Percentiles rank a stretch among this genome's conserved stretches.
phyloP scores from a whole-genome alignment of 2,888 invertebrate genomes.

The Thereva unica region DNA sequence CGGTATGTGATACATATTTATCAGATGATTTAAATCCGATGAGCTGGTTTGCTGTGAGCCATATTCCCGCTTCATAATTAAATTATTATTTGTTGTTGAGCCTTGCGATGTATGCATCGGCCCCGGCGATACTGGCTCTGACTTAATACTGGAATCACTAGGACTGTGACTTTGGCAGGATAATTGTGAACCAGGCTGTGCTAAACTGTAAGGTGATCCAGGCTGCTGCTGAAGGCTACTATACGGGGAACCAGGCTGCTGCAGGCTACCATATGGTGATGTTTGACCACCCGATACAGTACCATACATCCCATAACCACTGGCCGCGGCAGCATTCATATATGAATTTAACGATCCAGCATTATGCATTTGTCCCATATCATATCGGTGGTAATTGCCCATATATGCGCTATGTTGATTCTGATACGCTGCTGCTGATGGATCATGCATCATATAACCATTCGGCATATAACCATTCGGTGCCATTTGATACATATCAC shows the following conservation, averaged over 20 bases:
- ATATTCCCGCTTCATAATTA: conserved; percentile 74
- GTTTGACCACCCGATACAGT: conserved; percentile 69
- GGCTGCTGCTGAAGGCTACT: conserved; percentile 59
- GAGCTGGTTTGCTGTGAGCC: conserved; percentile 56
- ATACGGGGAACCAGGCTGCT: conserved; percentile 71
- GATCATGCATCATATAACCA: conserved; percentile 90
- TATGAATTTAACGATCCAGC: conserved; percentile 66
- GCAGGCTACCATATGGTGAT: conserved; percentile 74
- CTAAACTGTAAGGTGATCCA: conserved; percentile 66
- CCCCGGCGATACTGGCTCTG: conserved; percentile 83
- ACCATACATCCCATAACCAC: conserved; percentile 75
- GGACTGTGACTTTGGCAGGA: conserved; percentile 78
- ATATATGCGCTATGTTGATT: conserved; percentile 75
- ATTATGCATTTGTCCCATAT: conserved; percentile 85
- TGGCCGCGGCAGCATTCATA: conserved; percentile 67
- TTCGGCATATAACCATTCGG: conserved; percentile 96
- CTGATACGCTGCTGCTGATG: conserved; percentile 69
- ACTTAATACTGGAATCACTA: conserved; percentile 85
- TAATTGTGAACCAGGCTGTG: conserved; percentile 67
- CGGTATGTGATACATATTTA: conserved; percentile 70
- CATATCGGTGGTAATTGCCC: conserved; percentile 81
- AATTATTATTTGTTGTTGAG: conserved; percentile 60
- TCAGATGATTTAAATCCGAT: conserved; percentile 67
- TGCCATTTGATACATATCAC: conserved; percentile 87
- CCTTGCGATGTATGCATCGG: conserved; percentile 59